Evolutionary conservation across 2,888 invertebrate genomes (phyloP).

Genomic region (Bombylius major): DNA sequence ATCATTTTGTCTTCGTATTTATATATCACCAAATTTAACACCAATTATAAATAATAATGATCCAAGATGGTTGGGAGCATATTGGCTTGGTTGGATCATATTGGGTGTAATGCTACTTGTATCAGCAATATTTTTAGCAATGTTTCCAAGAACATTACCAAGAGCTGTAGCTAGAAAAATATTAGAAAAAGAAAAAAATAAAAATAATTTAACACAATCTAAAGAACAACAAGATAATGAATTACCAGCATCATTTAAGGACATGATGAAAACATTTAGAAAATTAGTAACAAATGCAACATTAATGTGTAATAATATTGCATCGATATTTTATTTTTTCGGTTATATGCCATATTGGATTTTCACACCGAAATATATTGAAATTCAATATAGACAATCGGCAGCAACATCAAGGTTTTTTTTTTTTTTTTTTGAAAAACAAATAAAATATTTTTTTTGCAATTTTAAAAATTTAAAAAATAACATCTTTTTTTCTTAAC

Average conservation of each 20-base stretch:
- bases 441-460: background rate
- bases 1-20: conserved; percentile 50
- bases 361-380: conserved; percentile 72
- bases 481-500: background rate
- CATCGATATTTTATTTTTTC: conserved; percentile 58
- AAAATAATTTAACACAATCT: conserved; percentile 7
- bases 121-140: conserved; percentile 46
- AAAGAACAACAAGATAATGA: conserved; percentile 20
- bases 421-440: conserved; percentile 9
- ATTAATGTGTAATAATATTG: conserved; percentile 58
- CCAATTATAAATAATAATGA: conserved; percentile 53
- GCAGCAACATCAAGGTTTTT: conserved; percentile 49
- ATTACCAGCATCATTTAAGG: conserved; percentile 39
- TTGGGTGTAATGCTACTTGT: conserved; percentile 45
- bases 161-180: conserved; percentile 46
- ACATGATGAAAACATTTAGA: conserved; percentile 51
- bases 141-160: conserved; percentile 58
- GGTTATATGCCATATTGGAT: conserved; percentile 67
- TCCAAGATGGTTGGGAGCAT: conserved; percentile 71
- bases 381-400: conserved; percentile 65
- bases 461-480: background rate
- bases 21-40: conserved; percentile 50
- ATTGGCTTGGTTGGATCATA: conserved; percentile 67
- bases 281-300: conserved; percentile 52
- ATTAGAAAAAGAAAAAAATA: conserved; percentile 27